These are phyloP conservation scores for Odocoileus virginianus DNA, from an alignment of 2,113 vertebrate genomes.

Conservation along the genomic window DNA sequence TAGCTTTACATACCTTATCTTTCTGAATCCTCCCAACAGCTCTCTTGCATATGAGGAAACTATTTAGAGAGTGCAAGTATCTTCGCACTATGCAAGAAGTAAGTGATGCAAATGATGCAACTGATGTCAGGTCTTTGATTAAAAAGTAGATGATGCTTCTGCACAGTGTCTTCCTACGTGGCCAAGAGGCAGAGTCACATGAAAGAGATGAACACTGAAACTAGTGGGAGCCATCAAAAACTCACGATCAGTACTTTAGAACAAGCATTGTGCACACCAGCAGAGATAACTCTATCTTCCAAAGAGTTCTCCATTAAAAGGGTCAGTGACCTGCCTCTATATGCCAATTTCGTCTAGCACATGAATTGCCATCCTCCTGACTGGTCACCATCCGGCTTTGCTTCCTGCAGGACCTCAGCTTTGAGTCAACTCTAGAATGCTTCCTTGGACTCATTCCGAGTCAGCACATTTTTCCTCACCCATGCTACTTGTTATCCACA, in stretches of 20 bases:
- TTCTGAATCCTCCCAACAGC: not conserved
- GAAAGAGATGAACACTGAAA: not conserved
- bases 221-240: not conserved
- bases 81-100: not conserved
- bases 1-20: not conserved
- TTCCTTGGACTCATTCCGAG: not conserved
- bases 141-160: not conserved
- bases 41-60: slow-evolving; percentile 1
- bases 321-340: not conserved
- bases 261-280: not conserved
- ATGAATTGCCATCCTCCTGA: not conserved
- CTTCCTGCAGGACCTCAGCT: not conserved
- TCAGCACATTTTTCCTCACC: not conserved
- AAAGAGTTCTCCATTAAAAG: not conserved
- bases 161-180: not conserved
- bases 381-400: not conserved
- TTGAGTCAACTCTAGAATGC: not conserved
- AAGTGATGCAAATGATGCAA: not conserved
- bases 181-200: not conserved
- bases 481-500: slow-evolving; percentile 53
- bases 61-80: not conserved
- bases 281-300: not conserved
- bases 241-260: not conserved
- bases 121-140: not conserved
- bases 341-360: not conserved